These are phyloP conservation scores for Lampris incognitus DNA, from an alignment of 2,113 vertebrate genomes.

Conservation along the genomic window DNA sequence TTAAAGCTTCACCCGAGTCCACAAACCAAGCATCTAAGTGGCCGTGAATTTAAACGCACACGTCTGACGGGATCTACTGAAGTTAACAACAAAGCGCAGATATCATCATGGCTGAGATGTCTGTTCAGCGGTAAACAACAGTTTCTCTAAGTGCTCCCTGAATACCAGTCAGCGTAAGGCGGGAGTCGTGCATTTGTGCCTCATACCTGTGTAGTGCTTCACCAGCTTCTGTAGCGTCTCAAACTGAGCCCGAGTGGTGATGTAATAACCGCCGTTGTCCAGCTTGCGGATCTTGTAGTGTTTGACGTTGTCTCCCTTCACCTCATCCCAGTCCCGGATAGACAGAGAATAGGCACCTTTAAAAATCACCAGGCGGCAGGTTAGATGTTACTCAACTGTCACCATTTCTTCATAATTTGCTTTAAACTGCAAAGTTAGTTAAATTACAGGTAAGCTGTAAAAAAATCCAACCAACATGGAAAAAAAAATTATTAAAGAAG, in stretches of 20 bases:
- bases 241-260: constrained; percentile 97
- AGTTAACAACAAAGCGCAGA: neutral
- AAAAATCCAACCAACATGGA: neutral
- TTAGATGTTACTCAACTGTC: neutral
- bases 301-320: constrained; percentile 97
- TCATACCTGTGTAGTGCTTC: constrained; percentile 96
- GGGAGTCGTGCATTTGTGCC: neutral
- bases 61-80: neutral
- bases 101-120: neutral
- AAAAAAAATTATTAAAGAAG: neutral
- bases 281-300: constrained; percentile 99
- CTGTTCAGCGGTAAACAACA: constrained; percentile 43
- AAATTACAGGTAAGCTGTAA: neutral
- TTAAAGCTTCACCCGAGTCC: neutral
- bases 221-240: constrained; percentile 96
- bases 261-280: constrained; percentile 97
- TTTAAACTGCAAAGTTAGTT: neutral
- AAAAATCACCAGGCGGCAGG: neutral
- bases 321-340: constrained; percentile 97
- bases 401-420: neutral
- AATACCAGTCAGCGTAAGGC: neutral
- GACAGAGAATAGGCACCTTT: constrained; percentile 97
- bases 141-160: constrained; percentile 33
- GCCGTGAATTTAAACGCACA: neutral
- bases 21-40: neutral